phyloP scores from a whole-genome alignment of 2,888 invertebrate species.

The Willowsia nigromaculata region DNA sequence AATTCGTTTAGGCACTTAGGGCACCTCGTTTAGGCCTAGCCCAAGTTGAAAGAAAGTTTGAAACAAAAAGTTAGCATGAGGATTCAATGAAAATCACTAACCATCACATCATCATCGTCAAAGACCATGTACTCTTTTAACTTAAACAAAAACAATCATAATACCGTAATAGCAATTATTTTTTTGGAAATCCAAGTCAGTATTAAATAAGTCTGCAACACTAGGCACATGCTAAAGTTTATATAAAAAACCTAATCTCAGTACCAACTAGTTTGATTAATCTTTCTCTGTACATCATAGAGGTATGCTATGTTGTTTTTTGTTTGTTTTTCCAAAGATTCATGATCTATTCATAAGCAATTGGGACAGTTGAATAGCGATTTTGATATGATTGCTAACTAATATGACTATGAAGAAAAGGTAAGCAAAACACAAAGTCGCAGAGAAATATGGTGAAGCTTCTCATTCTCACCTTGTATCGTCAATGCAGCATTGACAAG shows the following conservation, averaged over 20 bases:
- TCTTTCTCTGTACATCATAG: neutral
- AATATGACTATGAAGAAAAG: constrained; percentile 6
- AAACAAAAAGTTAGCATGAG: constrained; percentile 53
- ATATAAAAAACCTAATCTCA: neutral
- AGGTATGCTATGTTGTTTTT: neutral
- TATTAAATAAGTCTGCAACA: neutral
- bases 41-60: constrained; percentile 12
- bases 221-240: constrained; percentile 8
- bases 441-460: neutral
- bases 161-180: constrained; percentile 50
- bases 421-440: neutral
- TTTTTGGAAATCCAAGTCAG: neutral
- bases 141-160: constrained; percentile 44
- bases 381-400: constrained; percentile 29
- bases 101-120: constrained; percentile 1
- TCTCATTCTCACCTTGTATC: neutral
- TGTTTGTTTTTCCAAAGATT: neutral
- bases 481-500: neutral
- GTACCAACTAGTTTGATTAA: neutral
- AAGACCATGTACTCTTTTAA: neutral
- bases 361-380: neutral
- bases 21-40: constrained; percentile 4
- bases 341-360: constrained; percentile 47
- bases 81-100: constrained; percentile 46
- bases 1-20: constrained; percentile 29